Evolutionary conservation across 2,888 invertebrate genomes (phyloP).

Genomic region (Lymantria monacha): DNA sequence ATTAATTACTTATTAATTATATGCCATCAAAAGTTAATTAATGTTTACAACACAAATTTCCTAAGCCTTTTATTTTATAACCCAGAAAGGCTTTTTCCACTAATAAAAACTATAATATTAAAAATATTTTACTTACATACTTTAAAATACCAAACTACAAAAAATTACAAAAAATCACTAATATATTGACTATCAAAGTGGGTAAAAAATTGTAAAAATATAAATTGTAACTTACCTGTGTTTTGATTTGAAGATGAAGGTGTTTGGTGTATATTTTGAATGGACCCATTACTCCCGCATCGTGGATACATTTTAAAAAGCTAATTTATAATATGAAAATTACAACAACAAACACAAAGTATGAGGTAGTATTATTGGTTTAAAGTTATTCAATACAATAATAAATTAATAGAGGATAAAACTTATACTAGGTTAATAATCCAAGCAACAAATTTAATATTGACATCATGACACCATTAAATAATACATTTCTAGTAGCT

Average conservation of each 20-base stretch:
- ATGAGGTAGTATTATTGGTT: not conserved
- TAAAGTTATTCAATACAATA: not conserved
- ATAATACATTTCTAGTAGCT: not conserved
- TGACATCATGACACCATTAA: slow-evolving; percentile 20
- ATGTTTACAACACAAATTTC: too few species aligned
- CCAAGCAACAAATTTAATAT: slow-evolving; percentile 14
- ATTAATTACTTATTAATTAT: not conserved
- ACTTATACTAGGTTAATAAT: slow-evolving; percentile 63
- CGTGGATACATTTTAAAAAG: slow-evolving; percentile 82
- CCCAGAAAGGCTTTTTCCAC: too few species aligned
- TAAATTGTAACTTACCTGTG: slow-evolving; percentile 79
- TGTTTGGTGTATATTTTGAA: slow-evolving; percentile 88
- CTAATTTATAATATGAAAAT: not conserved
- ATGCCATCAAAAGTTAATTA: not conserved
- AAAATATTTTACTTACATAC: too few species aligned
- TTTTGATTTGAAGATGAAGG: slow-evolving; percentile 91
- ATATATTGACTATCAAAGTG: too few species aligned
- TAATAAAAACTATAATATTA: too few species aligned
- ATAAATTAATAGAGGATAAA: not conserved
- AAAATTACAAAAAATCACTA: too few species aligned
- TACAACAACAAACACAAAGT: not conserved
- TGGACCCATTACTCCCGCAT: slow-evolving; percentile 89
- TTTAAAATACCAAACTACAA: too few species aligned
- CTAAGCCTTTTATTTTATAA: too few species aligned
- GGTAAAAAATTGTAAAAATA: too few species aligned